Base-by-base conservation (phyloP, 2,113 vertebrate genomes). In the Aphelocoma coerulescens region DNA sequence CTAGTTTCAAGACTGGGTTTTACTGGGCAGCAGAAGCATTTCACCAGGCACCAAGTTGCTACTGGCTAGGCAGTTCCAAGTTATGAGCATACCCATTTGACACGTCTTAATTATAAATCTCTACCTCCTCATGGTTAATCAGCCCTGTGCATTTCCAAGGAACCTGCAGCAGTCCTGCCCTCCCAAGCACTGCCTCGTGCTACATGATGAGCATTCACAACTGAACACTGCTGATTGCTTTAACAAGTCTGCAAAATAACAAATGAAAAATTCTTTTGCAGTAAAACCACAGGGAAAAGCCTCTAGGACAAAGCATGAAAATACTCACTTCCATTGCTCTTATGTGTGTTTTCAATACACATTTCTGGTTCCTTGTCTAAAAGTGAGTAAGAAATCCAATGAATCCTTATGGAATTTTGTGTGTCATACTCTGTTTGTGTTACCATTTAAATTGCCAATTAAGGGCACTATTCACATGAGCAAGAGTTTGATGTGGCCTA, bases 171-270 rank as follows among this genome's bases (percentile, higher is more conserved):
- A 76, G 61, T 66, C 52, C 81, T 75, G n/a, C 57, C 23, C 41
- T 94, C 46, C 91, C 43, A 63, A 80, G 68, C 15, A 49, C 83
- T 93, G 76, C 61, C 63, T 91, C 3, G 1, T 44, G 65, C 16
- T n/a, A 41, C 85, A 57, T 1, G 3, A 76, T 13, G 12, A 86
- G 74, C 35, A 8, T 61, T 80, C 15, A 17, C 68, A 62, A 83
- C 89, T 51, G 92, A 81, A 28, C 43, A 68, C 19, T 75, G 66
- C 44, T 93, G 93, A 93, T 94, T 96, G 90, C 86, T 92, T 86
- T 95, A 97, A 80, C 57, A 82, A 95, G 83, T 90, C 62, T 93
- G 81, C 95, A 95, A 88, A 95, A 96, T 75, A 96, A 84, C 79
- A 77, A 94, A 94, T 33, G 26, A 88, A 90, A 97, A 91, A 65